Evolutionary conservation across 2,113 vertebrate genomes (phyloP), one percentile per base, ranked within the genome.

Genomic region (Larimichthys crocea): DNA sequence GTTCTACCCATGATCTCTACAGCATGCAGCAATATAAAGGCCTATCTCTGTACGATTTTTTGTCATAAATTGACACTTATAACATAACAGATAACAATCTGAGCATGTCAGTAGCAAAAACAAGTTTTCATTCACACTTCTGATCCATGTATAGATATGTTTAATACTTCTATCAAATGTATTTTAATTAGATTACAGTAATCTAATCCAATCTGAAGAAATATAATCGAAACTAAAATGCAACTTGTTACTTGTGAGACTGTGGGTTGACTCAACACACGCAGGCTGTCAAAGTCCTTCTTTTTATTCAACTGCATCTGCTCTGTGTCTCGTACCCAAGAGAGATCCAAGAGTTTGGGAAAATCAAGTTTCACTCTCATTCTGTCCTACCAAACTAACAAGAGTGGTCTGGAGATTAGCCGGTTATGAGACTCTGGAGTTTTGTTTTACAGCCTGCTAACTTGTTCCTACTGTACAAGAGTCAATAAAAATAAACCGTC

Each of bases 401-500:
- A 48, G 17, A 14, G 12, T 3, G 20, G 24, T 59, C n/a, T 57
- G 22, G 35, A 79, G 59, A 53, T 42, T 6, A 53, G 76, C 11
- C 5, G 1, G 3, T 44, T 44, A 61, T 46, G 17, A 55, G 59
- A 72, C 49, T 31, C 76, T 79, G 24, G 67, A 63, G 35, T 71
- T 48, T 63, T 64, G 59, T 56, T 71, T 70, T 70, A 70, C 9
- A 70, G 31, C 50, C 49, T 63, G 24, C 14, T 64, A 79, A 72
- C 26, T 48, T 35, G 46, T 31, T 55, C 31, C 59, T 55, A 56
- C 35, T 24, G 50, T 48, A 64, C 59, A 46, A 16, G 49, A 71
- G 59, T 71, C 59, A 70, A 72, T 71, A 64, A 56, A 62, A 63
- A 53, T 62, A 62, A 63, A n/a, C 49, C 20, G 4, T 11, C 31